A percentile compares a stretch with the other conserved stretches of the same genome.
Evolutionary conservation across 2,797 vertebrate species (phyloP).

Genomic region (Tokudaia tokunoshimensis): DNA sequence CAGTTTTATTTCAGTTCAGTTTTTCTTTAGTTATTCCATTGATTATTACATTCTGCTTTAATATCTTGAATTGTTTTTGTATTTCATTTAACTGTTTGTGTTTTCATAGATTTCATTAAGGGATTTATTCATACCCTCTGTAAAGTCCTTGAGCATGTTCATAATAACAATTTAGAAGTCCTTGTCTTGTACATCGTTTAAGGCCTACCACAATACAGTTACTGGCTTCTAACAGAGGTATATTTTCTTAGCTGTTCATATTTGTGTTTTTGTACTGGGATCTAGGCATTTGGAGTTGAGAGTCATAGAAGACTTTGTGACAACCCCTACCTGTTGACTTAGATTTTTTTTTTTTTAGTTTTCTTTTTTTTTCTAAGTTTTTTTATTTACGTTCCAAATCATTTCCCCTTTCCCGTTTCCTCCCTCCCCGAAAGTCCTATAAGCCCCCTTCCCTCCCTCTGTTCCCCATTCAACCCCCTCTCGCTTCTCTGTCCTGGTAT

Average conservation of each 20-base stretch:
- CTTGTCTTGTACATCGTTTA: neutral
- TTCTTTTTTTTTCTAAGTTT: too few relatives aligned
- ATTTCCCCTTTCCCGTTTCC: too few relatives aligned
- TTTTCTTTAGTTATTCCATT: neutral
- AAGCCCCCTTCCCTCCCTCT: too few relatives aligned
- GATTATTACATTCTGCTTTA: neutral
- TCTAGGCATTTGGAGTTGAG: too few relatives aligned
- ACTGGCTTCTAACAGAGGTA: neutral
- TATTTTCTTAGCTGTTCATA: neutral
- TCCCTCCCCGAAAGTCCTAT: too few relatives aligned
- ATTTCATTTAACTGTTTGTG: neutral
- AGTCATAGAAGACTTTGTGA: neutral
- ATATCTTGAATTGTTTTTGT: neutral
- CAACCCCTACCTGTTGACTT: neutral
- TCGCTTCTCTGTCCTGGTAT: too few relatives aligned
- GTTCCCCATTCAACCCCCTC: too few relatives aligned
- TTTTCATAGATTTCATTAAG: neutral
- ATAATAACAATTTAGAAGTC: neutral
- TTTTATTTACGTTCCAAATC: too few relatives aligned
- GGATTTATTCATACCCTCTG: neutral
- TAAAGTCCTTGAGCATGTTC: neutral
- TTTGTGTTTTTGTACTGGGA: neutral
- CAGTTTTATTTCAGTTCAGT: neutral
- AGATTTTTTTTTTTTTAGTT: too few relatives aligned
- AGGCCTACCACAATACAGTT: neutral